Base-by-base conservation (phyloP, 1,140 invertebrate genomes). In the Hyles euphorbiae region DNA sequence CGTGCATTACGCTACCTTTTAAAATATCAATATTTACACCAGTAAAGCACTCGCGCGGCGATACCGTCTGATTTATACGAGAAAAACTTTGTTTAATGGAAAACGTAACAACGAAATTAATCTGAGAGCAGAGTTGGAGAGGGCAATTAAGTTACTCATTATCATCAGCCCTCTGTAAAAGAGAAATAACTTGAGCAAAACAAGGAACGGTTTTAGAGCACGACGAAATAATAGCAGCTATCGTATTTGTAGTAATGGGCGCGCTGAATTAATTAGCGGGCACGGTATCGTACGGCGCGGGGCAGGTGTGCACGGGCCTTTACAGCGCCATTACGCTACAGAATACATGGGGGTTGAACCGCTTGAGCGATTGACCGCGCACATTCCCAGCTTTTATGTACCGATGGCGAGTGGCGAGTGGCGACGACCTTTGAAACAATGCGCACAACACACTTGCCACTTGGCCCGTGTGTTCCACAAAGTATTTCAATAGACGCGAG, bases 241-340 rank as follows among this genome's bases (percentile, higher is more conserved):
- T 78, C 70, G 70, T 61, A 76, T 74, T 73, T 67, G 65, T 67
- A 56, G 73, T 82, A 79, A 81, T 77, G 66, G 75, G 66, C 68
- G 68, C 70, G 68, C 63, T 80, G 79, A 83, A 84, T 87, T 87
- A 86, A 86, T 87, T 84, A 81, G 65, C 70, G 71, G 65, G 65
- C 69, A 74, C 74, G 67, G 74, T 65, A 72, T 72, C 69, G 72
- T 67, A 68, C 62, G 68, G 64, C 74, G 61, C 61, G 74, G 65
- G 64, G 73, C 83, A 84, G 83, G 79, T 88, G 84, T 80, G 74
- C 68, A 67, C 60, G 60, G 40, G 68, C 73, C 83, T 81, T 86
- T 82, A 86, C 73, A 75, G 67, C 68, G 61, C 76, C 71, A 82
- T 86, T 85, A 86, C 66, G 69, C 58, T 72, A 64, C 68, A 70